Percentiles rank a stretch among this genome's conserved stretches.
Conservation (phyloP, 1,140 invertebrate species). For the Palaemon carinicauda region DNA sequence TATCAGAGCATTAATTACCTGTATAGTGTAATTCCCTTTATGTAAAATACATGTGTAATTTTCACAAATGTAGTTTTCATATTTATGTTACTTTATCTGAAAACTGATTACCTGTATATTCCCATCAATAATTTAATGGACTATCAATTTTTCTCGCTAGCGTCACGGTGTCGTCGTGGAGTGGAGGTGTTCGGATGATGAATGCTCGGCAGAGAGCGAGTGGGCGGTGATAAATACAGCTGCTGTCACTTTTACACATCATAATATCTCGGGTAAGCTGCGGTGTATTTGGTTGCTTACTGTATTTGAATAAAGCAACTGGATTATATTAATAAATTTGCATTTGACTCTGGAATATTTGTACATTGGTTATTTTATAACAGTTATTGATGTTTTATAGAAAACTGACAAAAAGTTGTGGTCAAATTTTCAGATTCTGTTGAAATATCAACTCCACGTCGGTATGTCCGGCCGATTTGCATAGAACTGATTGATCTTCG, state of each 20-base stretch:
- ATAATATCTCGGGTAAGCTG: constrained; percentile 62
- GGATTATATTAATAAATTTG: too few species aligned
- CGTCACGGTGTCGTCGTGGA: constrained; percentile 65
- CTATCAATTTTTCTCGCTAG: constrained; percentile 59
- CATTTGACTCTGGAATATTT: too few species aligned
- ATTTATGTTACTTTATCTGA: too few species aligned
- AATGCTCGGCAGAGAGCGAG: constrained; percentile 62
- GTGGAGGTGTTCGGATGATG: constrained; percentile 65
- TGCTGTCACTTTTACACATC: constrained; percentile 64
- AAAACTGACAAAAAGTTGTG: neutral
- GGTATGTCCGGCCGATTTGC: constrained; percentile 60
- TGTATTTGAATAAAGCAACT: neutral
- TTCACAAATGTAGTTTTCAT: too few species aligned
- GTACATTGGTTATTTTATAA: neutral
- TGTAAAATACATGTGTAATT: too few species aligned
- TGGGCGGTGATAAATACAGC: constrained; percentile 64
- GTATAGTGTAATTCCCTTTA: too few species aligned
- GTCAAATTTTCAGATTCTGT: constrained; percentile 52
- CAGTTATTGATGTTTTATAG: neutral
- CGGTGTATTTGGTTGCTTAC: neutral
- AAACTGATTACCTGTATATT: too few species aligned
- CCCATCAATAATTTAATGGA: neutral
- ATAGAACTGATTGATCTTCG: constrained; percentile 67
- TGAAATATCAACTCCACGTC: constrained; percentile 43
- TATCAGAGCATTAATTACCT: too few species aligned